Evolutionary conservation across 2,113 vertebrate species (phyloP).

Genomic region (Dolichotis patagonum): DNA sequence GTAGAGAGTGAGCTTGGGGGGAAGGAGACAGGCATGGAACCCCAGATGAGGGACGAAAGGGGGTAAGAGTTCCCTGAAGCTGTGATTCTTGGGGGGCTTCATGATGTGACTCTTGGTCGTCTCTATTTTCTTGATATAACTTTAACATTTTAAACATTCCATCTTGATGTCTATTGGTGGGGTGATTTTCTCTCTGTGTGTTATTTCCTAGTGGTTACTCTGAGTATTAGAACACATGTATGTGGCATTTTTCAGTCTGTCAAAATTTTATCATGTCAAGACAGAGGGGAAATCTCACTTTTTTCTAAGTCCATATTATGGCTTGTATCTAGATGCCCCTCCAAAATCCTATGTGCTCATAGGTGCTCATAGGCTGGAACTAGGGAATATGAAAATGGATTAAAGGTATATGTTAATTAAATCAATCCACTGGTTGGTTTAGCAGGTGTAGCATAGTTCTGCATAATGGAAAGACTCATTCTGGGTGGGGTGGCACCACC

Average conservation of each 20-base stretch:
- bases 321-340: too few relatives aligned
- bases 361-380: background rate
- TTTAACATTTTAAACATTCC: background rate
- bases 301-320: too few relatives aligned
- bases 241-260: too few relatives aligned
- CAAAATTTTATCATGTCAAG: too few relatives aligned
- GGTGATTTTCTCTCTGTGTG: too few relatives aligned
- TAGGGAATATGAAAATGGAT: background rate
- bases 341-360: too few relatives aligned
- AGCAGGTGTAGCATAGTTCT: background rate
- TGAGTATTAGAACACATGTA: too few relatives aligned
- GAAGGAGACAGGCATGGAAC: accelerated
- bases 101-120: background rate
- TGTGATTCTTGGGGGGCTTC: background rate
- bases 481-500: background rate
- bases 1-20: background rate
- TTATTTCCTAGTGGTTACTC: too few relatives aligned
- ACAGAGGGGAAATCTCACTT: too few relatives aligned
- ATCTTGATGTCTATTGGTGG: too few relatives aligned
- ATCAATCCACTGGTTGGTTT: background rate
- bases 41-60: background rate
- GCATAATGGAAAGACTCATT: background rate
- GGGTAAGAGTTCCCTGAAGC: too few relatives aligned
- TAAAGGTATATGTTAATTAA: background rate
- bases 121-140: background rate